Conservation (phyloP, 2,113 vertebrate species). For the Psittacara wagleri region DNA sequence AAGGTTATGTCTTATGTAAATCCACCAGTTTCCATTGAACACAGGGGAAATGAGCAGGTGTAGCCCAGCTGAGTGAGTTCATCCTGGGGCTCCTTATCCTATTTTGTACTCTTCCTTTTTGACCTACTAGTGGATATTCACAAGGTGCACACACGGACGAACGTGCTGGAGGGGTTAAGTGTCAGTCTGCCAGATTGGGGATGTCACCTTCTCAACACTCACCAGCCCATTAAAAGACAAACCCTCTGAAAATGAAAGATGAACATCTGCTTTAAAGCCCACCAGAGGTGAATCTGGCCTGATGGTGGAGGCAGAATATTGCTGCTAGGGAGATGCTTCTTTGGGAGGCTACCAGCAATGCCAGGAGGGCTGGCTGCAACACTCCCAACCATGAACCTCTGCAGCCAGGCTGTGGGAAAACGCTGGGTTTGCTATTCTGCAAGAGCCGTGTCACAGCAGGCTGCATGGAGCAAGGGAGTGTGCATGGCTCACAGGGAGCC, state of each 20-base stretch:
- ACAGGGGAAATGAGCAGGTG: not conserved
- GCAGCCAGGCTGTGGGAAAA: not conserved
- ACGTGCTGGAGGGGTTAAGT: not conserved
- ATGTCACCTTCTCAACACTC: not conserved
- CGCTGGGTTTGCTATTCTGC: not conserved
- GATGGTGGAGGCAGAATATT: fast-evolving
- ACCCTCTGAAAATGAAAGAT: not conserved
- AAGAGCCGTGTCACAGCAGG: not conserved
- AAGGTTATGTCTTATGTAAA: not conserved
- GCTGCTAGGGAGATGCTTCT: not conserved
- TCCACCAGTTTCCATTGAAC: not conserved
- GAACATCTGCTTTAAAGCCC: not conserved
- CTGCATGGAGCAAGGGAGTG: fast-evolving
- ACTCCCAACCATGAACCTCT: not conserved
- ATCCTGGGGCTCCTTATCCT: not conserved
- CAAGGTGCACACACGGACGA: fast-evolving
- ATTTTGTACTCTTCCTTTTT: not conserved
- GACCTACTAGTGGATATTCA: not conserved
- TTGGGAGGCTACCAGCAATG: not conserved
- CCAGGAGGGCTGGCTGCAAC: not conserved
- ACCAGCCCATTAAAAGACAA: not conserved
- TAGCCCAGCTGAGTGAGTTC: not conserved
- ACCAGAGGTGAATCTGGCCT: not conserved
- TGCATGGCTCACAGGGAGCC: not conserved
- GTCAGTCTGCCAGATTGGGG: not conserved